Percentiles rank a stretch among this genome's conserved stretches.
phyloP scores from a whole-genome alignment of 2,113 vertebrate species.

The Pelusios castaneus region DNA sequence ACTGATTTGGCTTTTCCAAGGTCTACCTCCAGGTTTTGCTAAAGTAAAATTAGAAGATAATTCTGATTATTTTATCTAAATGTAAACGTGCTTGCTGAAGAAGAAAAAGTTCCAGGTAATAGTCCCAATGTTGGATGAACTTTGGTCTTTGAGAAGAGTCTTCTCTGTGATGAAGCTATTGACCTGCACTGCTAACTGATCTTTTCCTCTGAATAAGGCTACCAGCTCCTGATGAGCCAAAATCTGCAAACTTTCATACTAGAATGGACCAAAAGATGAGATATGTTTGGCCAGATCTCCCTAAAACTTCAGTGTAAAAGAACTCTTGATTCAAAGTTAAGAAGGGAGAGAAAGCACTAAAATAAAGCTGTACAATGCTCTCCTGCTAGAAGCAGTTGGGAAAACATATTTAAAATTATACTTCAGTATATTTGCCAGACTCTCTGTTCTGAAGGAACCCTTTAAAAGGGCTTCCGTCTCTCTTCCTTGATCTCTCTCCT shows the following conservation, averaged over 20 bases:
- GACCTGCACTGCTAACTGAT: not conserved
- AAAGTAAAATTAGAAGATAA: not conserved
- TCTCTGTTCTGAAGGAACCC: not conserved
- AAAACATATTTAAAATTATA: not conserved
- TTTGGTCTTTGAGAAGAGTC: not conserved
- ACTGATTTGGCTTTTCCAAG: not conserved
- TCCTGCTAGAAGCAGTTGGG: not conserved
- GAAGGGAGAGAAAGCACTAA: not conserved
- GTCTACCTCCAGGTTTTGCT: not conserved
- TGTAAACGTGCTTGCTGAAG: not conserved
- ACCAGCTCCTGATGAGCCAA: not conserved
- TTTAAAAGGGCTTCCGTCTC: not conserved
- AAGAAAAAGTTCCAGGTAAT: not conserved
- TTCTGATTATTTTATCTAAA: not conserved
- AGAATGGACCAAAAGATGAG: not conserved
- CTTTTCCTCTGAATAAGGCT: not conserved
- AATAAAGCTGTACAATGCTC: not conserved
- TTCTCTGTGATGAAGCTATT: not conserved
- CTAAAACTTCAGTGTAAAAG: not conserved
- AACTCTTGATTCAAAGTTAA: not conserved
- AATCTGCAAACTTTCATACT: not conserved
- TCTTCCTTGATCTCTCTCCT: not conserved
- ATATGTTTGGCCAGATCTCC: not conserved
- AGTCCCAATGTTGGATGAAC: not conserved
- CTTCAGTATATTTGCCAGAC: not conserved